Conservation (phyloP, 2,888 invertebrate species). For the Gymnoscelis rufifasciata region DNA sequence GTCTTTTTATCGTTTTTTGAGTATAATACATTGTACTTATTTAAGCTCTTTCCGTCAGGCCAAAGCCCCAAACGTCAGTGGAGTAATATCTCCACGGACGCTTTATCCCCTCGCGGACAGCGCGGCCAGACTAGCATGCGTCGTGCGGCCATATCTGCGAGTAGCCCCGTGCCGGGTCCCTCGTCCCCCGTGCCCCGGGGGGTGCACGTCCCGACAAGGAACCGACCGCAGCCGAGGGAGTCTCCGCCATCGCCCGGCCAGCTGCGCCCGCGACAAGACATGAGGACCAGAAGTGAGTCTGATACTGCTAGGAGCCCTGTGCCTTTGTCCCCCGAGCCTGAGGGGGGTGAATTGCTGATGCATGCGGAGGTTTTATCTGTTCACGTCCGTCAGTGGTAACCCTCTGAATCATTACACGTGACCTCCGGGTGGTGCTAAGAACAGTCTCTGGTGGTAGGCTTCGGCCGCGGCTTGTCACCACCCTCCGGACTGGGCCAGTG, state of each 20-base stretch:
- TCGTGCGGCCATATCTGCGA: no score
- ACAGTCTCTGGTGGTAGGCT: no score
- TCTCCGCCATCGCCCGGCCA: constrained; percentile 58
- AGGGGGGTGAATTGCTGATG: no score
- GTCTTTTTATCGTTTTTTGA: no score
- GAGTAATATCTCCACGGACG: constrained; percentile 35
- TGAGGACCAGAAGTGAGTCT: constrained; percentile 15
- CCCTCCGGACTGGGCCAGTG: no score
- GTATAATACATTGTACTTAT: no score
- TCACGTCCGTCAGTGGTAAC: no score
- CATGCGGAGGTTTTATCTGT: no score
- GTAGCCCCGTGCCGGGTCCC: constrained; percentile 13
- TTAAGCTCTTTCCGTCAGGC: neutral
- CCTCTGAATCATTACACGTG: no score
- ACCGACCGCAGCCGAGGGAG: constrained; percentile 18
- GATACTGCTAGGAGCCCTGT: neutral
- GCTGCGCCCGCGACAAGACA: constrained; percentile 34
- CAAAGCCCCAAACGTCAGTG: constrained; percentile 50
- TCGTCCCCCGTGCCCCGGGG: constrained; percentile 7
- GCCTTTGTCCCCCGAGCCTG: no score
- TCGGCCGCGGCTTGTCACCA: no score
- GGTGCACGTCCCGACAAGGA: constrained; percentile 12
- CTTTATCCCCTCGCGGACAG: constrained; percentile 14
- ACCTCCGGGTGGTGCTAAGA: no score
- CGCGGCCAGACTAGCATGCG: constrained; percentile 8